Evolutionary conservation across 2,888 invertebrate genomes (phyloP), one percentile per base, ranked within the genome.

Genomic region (Neoscelio sp.): DNA sequence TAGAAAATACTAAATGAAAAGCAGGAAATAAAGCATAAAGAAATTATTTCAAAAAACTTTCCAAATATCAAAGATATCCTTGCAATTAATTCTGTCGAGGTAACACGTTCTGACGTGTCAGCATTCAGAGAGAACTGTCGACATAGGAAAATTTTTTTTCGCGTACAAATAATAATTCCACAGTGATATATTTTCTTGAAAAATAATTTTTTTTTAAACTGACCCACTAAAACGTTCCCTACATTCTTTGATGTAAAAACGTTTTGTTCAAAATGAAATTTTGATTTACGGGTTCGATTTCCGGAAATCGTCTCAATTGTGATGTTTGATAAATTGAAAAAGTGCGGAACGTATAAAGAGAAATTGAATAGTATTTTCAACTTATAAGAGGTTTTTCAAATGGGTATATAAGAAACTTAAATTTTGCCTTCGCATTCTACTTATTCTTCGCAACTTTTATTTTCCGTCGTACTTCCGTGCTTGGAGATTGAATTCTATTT

Each of bases 371-470:
- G 23, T 12, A 67, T 33, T 44, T 35, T 44, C 44, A 54, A 67
- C 54, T 67, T 54, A 15, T 33, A 33, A 42, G 35, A 44, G 23
- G 3, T 40, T 65, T 67, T 10, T 1, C 20, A 2, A 64, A 33
- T 44, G 17, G 7, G 33, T 13, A 23, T 35, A 15, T n/a, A 26
- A 12, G 15, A 5, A 30, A 52, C 30, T 62, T 7, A 33, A 46
- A 46, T 35, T 20, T 46, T 15, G 7, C 28, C n/a, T 28, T 5
- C 15, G 13, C 10, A 13, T 58, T 40, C 26, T 40, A 28, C 28
- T 62, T 7, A 33, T 46, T 62, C 46, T 13, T 10, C n/a, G 13
- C 7, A 48, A 65, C 52, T 62, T 62, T 62, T 35, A 35, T 33
- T 52, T 52, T 38, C 12, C 12, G 7, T 52, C n/a, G 42, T 28